phyloP scores from a whole-genome alignment of 2,113 vertebrate species.

The Stigmatopora nigra region DNA sequence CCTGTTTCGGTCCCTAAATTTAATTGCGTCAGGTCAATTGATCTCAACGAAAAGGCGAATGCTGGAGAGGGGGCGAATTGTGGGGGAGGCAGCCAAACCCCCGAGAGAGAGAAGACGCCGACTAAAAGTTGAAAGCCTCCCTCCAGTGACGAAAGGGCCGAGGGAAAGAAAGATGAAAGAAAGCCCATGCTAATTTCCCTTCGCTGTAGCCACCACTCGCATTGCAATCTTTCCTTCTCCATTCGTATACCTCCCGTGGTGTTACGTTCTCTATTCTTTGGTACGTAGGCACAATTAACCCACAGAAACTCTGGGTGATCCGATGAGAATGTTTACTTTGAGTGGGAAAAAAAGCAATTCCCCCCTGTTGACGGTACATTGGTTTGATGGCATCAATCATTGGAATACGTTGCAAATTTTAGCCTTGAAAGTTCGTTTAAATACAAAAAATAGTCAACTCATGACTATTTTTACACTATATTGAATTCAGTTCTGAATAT shows the following conservation, averaged over 20 bases:
- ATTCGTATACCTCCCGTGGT: neutral
- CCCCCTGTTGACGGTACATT: neutral
- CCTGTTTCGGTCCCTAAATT: neutral
- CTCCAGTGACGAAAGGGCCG: slow-evolving; percentile 1
- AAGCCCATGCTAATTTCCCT: neutral
- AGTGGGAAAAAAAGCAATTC: neutral
- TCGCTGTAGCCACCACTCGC: neutral
- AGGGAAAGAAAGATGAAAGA: slow-evolving; percentile 5
- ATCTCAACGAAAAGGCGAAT: neutral
- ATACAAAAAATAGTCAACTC: neutral
- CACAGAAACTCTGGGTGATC: neutral
- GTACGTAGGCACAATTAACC: neutral
- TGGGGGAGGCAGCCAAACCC: neutral
- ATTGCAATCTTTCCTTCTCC: neutral
- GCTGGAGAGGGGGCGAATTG: neutral
- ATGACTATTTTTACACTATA: neutral
- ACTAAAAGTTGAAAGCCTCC: slow-evolving; percentile 3
- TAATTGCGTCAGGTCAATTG: neutral
- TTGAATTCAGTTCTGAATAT: neutral
- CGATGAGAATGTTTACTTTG: neutral
- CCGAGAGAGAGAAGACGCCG: neutral
- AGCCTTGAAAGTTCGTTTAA: neutral
- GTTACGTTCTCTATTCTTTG: neutral
- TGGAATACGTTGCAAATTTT: neutral
- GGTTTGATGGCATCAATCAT: neutral